phyloP scores from a whole-genome alignment of 1,140 invertebrate genomes.

The Brachionus sp. region DNA sequence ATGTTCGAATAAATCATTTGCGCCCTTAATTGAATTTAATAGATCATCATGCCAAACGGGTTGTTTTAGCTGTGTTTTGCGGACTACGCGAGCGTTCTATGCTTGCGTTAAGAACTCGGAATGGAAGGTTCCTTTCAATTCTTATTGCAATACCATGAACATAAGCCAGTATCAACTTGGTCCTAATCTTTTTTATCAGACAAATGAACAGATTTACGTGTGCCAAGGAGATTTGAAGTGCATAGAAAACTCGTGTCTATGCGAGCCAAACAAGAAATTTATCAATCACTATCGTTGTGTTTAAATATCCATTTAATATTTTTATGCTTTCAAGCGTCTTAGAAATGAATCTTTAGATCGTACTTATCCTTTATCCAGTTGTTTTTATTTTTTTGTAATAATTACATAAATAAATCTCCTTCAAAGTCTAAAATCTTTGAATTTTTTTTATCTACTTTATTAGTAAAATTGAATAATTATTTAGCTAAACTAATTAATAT shows the following conservation, averaged over 20 bases:
- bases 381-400: neutral
- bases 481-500: no score
- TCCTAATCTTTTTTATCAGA: neutral
- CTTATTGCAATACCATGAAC: conserved; percentile 35
- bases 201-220: conserved; percentile 5
- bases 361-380: neutral
- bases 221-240: conserved; percentile 9
- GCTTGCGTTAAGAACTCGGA: conserved; percentile 15
- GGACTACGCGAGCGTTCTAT: neutral
- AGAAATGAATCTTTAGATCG: neutral
- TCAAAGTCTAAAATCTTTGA: neutral
- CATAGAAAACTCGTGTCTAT: neutral
- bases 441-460: neutral
- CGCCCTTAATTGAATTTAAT: conserved; percentile 7
- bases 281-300: neutral
- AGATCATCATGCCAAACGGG: neutral
- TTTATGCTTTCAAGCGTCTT: neutral
- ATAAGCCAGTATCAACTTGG: neutral
- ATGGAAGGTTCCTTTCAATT: conserved; percentile 32
- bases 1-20: conserved; percentile 22
- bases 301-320: neutral
- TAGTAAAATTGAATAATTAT: no score
- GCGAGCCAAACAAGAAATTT: neutral
- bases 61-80: neutral
- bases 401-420: neutral